Evolutionary conservation across 2,888 invertebrate species (phyloP).

Genomic region (Gastrophysa polygoni): DNA sequence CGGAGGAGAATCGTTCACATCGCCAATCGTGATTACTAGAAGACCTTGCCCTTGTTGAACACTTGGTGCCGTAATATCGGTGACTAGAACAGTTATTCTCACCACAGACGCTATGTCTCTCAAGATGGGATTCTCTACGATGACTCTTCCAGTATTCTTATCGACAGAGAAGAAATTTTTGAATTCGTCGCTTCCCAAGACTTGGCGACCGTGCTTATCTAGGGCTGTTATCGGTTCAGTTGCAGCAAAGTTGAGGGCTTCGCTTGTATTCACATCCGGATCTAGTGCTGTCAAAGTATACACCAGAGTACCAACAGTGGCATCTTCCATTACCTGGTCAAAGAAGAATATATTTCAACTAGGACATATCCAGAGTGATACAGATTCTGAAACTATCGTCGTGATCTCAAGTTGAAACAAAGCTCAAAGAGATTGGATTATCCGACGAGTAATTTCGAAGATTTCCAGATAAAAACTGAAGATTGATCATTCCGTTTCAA

Average conservation of each 20-base stretch:
- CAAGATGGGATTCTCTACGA: slow-evolving; percentile 67
- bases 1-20: slow-evolving; percentile 73
- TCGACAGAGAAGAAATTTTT: slow-evolving; percentile 72
- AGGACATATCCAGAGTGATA: too few species aligned
- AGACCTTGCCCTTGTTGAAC: slow-evolving; percentile 79
- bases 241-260: slow-evolving; percentile 70
- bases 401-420: too few species aligned
- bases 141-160: slow-evolving; percentile 66
- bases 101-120: slow-evolving; percentile 76
- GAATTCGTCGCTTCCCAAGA: slow-evolving; percentile 57
- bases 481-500: too few species aligned
- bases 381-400: too few species aligned
- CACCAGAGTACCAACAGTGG: slow-evolving; percentile 71
- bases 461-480: too few species aligned
- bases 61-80: slow-evolving; percentile 79
- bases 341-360: slow-evolving; percentile 27
- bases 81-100: slow-evolving; percentile 78
- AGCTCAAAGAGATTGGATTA: too few species aligned
- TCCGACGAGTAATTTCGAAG: too few species aligned
- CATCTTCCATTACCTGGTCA: slow-evolving; percentile 75
- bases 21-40: slow-evolving; percentile 71
- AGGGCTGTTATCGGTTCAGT: slow-evolving; percentile 78
- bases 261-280: slow-evolving; percentile 75
- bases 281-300: slow-evolving; percentile 77
- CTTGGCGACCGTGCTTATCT: slow-evolving; percentile 82